These are phyloP conservation scores for Mylabris sibirica DNA, from an alignment of 2,888 invertebrate genomes.

Conservation along the genomic window DNA sequence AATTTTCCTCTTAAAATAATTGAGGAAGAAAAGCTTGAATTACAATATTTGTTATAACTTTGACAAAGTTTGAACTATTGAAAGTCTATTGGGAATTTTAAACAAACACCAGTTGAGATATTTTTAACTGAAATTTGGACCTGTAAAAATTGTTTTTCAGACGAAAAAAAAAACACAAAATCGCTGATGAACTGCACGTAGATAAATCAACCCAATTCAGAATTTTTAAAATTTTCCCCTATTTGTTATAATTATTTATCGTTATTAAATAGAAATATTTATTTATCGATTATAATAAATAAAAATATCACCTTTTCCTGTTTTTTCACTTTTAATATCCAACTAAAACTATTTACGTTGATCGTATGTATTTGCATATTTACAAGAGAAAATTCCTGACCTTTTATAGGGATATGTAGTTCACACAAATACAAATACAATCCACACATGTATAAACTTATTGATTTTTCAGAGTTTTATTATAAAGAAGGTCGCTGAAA, in stretches of 20 bases:
- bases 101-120: too few species aligned
- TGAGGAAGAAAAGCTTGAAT: too few species aligned
- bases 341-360: not conserved
- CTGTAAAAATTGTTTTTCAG: too few species aligned
- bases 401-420: not conserved
- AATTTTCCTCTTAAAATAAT: not conserved
- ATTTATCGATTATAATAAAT: slow-evolving; percentile 6
- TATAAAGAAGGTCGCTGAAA: not conserved
- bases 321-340: not conserved
- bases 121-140: too few species aligned
- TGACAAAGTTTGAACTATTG: too few species aligned
- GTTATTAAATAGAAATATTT: not conserved
- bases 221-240: not conserved
- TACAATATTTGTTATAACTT: too few species aligned
- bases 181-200: not conserved
- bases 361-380: slow-evolving; percentile 1
- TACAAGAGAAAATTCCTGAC: not conserved
- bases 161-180: not conserved
- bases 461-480: not conserved
- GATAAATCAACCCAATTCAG: not conserved
- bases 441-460: not conserved
- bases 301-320: not conserved
- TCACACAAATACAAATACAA: too few species aligned
- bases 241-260: not conserved
- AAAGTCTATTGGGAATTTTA: too few species aligned